These are phyloP conservation scores for Craterocephalus amniculus DNA, from an alignment of 2,797 vertebrate species.

Conservation along the genomic window DNA sequence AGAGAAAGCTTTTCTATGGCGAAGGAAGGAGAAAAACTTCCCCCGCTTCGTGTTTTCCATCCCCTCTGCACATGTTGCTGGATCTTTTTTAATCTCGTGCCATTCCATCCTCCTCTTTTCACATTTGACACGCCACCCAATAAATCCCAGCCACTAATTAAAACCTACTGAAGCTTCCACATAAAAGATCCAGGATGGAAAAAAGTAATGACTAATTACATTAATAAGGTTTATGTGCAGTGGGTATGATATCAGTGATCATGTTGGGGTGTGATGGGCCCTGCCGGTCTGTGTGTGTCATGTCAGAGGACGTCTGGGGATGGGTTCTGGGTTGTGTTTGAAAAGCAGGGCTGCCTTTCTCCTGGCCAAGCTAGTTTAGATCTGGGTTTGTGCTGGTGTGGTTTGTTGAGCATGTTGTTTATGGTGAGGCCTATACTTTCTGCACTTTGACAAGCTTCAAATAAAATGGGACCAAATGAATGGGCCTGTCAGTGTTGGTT, in stretches of 20 bases:
- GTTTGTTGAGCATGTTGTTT: conserved; percentile 86
- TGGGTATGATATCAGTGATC: conserved; percentile 53
- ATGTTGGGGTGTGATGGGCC: conserved; percentile 35
- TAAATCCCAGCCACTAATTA: conserved; percentile 80
- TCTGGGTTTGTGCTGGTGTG: conserved; percentile 82
- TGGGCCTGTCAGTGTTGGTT: conserved; percentile 80
- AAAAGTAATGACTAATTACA: conserved; percentile 74
- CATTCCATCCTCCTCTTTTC: conserved; percentile 73
- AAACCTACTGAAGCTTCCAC: conserved; percentile 74
- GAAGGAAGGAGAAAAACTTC: conserved; percentile 69
- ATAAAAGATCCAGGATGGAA: conserved; percentile 63
- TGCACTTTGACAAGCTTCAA: conserved; percentile 81
- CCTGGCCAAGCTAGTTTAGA: conserved; percentile 59
- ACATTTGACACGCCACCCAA: conserved; percentile 81
- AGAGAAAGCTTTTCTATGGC: conserved; percentile 37
- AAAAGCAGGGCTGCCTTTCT: conserved; percentile 52
- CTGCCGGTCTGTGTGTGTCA: conserved; percentile 52
- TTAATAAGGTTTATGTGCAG: conserved; percentile 68
- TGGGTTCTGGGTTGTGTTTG: conserved; percentile 63
- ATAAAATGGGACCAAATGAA: conserved; percentile 83
- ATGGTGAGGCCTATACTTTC: conserved; percentile 82
- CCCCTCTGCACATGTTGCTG: conserved; percentile 63
- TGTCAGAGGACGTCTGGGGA: conserved; percentile 50
- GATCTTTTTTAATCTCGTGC: conserved; percentile 74
- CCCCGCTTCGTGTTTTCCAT: conserved; percentile 52